Percentiles rank a stretch among this genome's conserved stretches.
Evolutionary conservation across 2,888 invertebrate species (phyloP).

Genomic region (Tortrix viridana): DNA sequence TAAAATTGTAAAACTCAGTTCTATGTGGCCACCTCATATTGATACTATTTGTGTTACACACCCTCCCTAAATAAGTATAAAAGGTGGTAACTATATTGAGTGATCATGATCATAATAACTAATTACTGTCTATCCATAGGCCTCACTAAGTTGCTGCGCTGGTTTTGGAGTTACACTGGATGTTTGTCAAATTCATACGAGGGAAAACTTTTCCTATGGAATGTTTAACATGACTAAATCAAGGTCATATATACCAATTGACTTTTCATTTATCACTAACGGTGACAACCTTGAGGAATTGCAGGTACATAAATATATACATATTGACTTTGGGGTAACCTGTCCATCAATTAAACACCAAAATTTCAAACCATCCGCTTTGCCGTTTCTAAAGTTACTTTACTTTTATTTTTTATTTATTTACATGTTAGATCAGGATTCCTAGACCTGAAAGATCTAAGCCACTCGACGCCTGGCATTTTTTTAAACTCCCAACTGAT

Average conservation of each 20-base stretch:
- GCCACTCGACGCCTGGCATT: no score
- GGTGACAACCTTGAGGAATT: conserved; percentile 33
- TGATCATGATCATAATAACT: neutral
- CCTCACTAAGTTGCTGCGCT: conserved; percentile 39
- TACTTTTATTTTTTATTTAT: no score
- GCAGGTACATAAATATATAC: conserved; percentile 35
- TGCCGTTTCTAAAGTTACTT: neutral
- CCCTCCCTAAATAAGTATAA: neutral
- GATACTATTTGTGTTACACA: no score
- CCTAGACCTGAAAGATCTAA: no score
- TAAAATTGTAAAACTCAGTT: no score
- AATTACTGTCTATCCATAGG: conserved; percentile 24
- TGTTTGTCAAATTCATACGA: conserved; percentile 36
- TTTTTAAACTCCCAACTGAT: no score
- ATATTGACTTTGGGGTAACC: no score
- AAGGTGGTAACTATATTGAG: no score
- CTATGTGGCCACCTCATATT: no score
- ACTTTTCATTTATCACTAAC: conserved; percentile 38
- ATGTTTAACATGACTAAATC: conserved; percentile 39
- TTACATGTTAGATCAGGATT: no score
- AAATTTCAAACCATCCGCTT: no score
- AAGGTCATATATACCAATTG: conserved; percentile 38
- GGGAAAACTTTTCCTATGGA: conserved; percentile 42
- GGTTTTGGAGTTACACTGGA: conserved; percentile 39
- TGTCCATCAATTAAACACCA: no score